These are phyloP conservation scores for Scaptomyza graminum DNA, from an alignment of 1,140 invertebrate genomes.

Conservation along the genomic window DNA sequence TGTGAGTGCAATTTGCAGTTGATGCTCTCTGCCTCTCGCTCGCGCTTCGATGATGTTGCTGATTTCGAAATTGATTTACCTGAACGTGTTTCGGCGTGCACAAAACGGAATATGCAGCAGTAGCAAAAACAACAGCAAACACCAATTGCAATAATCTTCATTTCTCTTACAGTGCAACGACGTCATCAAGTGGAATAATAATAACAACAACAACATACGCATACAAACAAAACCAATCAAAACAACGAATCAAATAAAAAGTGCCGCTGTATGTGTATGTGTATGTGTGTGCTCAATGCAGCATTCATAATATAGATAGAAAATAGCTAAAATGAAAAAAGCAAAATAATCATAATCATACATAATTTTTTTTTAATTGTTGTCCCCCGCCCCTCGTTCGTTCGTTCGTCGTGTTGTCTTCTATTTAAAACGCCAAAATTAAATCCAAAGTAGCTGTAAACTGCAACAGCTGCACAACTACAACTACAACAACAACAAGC, in stretches of 20 bases:
- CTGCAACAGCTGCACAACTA: slow-evolving; percentile 51
- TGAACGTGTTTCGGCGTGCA: slow-evolving; percentile 53
- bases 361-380: slow-evolving; percentile 16
- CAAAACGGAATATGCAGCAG: slow-evolving; percentile 31
- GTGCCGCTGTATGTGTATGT: slow-evolving; percentile 26
- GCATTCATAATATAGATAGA: slow-evolving; percentile 39
- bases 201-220: slow-evolving; percentile 8
- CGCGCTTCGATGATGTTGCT: slow-evolving; percentile 45
- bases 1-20: slow-evolving; percentile 43
- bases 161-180: slow-evolving; percentile 18
- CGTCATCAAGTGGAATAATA: slow-evolving; percentile 20
- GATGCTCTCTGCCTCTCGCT: slow-evolving; percentile 8
- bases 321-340: slow-evolving; percentile 23
- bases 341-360: slow-evolving; percentile 25
- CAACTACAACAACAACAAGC: slow-evolving; percentile 19
- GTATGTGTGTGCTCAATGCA: slow-evolving; percentile 28
- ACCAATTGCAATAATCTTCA: slow-evolving; percentile 28
- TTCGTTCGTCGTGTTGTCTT: slow-evolving; percentile 12
- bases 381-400: not conserved
- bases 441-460: slow-evolving; percentile 42
- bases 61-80: slow-evolving; percentile 69
- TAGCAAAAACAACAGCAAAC: not conserved
- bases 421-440: slow-evolving; percentile 27
- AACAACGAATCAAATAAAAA: slow-evolving; percentile 29
- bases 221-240: slow-evolving; percentile 25